Percentiles rank a stretch among this genome's conserved stretches.
phyloP scores from a whole-genome alignment of 2,888 invertebrate species.

The Nymphalis polychloros region DNA sequence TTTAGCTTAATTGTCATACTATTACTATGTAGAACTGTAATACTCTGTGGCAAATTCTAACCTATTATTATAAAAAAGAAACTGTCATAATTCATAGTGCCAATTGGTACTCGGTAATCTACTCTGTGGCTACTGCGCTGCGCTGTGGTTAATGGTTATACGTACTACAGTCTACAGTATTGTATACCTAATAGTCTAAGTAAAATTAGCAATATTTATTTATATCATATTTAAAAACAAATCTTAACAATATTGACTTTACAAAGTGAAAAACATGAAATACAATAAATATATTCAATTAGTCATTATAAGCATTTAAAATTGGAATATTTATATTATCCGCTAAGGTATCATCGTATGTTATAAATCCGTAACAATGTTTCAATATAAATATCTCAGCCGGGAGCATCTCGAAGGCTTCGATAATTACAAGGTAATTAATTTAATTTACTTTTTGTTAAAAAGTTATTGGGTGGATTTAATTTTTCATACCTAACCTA shows the following conservation, averaged over 20 bases:
- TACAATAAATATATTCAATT: conserved; percentile 11
- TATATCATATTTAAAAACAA: not conserved
- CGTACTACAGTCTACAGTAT: no score
- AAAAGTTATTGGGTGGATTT: not conserved
- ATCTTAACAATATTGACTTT: not conserved
- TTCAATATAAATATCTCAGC: conserved; percentile 89
- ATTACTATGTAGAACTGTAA: no score
- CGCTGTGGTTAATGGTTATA: no score
- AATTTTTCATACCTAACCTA: conserved; percentile 48
- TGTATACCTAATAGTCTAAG: no score
- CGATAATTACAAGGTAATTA: conserved; percentile 93
- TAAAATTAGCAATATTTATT: not conserved
- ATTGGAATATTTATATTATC: not conserved
- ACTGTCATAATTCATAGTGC: no score
- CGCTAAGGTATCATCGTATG: not conserved
- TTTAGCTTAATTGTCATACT: no score
- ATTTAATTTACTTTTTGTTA: conserved; percentile 16
- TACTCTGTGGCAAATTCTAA: no score
- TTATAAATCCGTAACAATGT: conserved; percentile 53
- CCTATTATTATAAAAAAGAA: no score
- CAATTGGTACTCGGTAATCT: no score
- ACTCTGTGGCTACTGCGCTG: not conserved
- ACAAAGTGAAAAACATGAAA: conserved; percentile 17
- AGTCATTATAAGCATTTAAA: conserved; percentile 1
- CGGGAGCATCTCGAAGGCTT: conserved; percentile 94